Conservation (phyloP, 2,797 vertebrate genomes). For the Holocentrus rufus region DNA sequence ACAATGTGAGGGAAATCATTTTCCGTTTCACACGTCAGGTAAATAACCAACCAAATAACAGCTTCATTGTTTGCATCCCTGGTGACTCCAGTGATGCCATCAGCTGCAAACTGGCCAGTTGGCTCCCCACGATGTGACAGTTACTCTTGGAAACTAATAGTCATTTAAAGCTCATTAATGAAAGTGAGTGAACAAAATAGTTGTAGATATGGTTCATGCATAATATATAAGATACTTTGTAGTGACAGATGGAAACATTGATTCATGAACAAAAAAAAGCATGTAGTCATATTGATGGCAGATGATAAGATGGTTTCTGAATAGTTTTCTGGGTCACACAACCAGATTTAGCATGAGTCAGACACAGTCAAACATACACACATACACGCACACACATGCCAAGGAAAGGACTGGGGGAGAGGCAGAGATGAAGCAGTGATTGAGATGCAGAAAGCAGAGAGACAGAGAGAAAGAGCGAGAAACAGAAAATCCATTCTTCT, state of each 20-base stretch:
- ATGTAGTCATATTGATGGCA: constrained; percentile 11
- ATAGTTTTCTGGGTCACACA: constrained; percentile 63
- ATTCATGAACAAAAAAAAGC: constrained; percentile 6
- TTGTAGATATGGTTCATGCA: no score
- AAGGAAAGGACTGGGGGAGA: neutral
- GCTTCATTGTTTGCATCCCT: no score
- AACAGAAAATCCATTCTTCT: constrained; percentile 24
- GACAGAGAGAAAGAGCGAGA: constrained; percentile 14
- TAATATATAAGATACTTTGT: neutral
- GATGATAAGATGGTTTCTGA: constrained; percentile 40
- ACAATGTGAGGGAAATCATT: no score
- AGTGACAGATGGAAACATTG: neutral
- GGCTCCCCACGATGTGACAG: no score
- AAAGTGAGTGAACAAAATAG: no score
- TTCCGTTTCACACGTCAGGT: no score
- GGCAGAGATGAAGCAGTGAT: constrained; percentile 28
- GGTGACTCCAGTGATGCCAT: no score
- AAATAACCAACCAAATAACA: no score
- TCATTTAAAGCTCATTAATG: no score
- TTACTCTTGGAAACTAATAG: no score
- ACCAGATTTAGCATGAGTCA: constrained; percentile 60
- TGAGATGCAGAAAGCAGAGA: constrained; percentile 54
- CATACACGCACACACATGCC: constrained; percentile 12
- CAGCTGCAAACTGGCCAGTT: no score
- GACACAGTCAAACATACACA: constrained; percentile 16